Evolutionary conservation across 2,888 invertebrate genomes (phyloP), one percentile per base, ranked within the genome.

Genomic region (Drosophila affinis): DNA sequence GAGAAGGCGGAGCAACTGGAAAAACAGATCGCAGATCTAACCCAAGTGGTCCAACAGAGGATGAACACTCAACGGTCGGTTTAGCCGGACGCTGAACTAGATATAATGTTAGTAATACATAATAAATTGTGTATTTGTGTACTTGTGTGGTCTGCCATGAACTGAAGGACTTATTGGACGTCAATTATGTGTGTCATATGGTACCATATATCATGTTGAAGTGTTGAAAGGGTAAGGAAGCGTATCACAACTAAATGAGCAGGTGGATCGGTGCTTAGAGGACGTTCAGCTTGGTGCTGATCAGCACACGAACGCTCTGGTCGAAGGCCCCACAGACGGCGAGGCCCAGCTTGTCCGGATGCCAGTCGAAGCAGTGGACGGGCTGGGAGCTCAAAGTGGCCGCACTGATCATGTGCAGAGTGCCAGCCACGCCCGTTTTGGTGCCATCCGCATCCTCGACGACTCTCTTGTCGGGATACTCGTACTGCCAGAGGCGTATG

Each of bases 401-500:
- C 65, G 97, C 97, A 91, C 98, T 97, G 9, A 98, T 91, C 60
- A 96, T 93, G 32, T 94, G 93, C 29, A 98, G 89, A 39, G 93
- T 94, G 0, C 98, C 98, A 2, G 95, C 92, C 0, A 97, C 95
- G 3, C 98, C 98, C 62, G 94, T 92, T 0, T 94, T 94, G 2
- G 94, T 93, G 0, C 96, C 97, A 79, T 97, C 95, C 0, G 93
- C 91, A 84, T 96, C 96, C 0, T 95, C 94, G 46, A 94, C 94
- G 49, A 93, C 94, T 46, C 98, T 93, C 77, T 95, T 95, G 9
- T 94, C 94, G 0, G 98, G 98, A 91, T 98, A 98, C 71, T 94
- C 93, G 96, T 99, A 98, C 93, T 98, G 97, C 98, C 98, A 99
- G n/a, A 99, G 93, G 74, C 96, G 95, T 18, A 98, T 91, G n/a